Evolutionary conservation across 2,888 invertebrate genomes (phyloP).

Genomic region (Drosophila incognita): DNA sequence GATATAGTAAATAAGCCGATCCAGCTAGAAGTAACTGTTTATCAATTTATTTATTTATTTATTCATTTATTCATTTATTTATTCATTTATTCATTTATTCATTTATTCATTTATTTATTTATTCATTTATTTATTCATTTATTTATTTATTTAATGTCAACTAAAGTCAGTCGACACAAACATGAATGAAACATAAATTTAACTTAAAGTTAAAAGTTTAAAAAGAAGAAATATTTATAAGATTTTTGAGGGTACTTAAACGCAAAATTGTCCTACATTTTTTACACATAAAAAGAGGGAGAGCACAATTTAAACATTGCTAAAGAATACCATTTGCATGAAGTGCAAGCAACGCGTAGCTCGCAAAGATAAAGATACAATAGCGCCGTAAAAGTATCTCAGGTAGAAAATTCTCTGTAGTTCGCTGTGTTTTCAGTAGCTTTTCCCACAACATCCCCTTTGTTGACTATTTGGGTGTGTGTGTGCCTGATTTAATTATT

Average conservation of each 20-base stretch:
- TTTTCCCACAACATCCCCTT: slow-evolving; percentile 13
- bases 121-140: too few species aligned
- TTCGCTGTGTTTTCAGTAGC: slow-evolving; percentile 4
- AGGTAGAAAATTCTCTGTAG: not conserved
- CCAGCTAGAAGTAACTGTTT: not conserved
- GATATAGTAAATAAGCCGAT: not conserved
- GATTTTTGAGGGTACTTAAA: not conserved
- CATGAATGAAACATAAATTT: too few species aligned
- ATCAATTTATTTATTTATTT: too few species aligned
- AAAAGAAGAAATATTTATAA: too few species aligned
- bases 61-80: too few species aligned
- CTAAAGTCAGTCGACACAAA: too few species aligned
- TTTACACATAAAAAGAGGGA: not conserved
- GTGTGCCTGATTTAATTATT: slow-evolving; percentile 55
- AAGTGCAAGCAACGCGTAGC: not conserved
- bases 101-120: too few species aligned
- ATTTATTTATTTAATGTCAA: too few species aligned
- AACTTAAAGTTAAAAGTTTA: too few species aligned
- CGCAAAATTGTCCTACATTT: too few species aligned
- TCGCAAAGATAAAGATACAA: slow-evolving; percentile 1
- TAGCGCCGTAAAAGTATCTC: slow-evolving; percentile 1
- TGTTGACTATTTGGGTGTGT: slow-evolving; percentile 22
- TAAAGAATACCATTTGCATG: too few species aligned
- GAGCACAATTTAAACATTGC: not conserved
- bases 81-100: too few species aligned